phyloP scores from a whole-genome alignment of 2,797 vertebrate genomes.

The Neoniphon sammara region DNA sequence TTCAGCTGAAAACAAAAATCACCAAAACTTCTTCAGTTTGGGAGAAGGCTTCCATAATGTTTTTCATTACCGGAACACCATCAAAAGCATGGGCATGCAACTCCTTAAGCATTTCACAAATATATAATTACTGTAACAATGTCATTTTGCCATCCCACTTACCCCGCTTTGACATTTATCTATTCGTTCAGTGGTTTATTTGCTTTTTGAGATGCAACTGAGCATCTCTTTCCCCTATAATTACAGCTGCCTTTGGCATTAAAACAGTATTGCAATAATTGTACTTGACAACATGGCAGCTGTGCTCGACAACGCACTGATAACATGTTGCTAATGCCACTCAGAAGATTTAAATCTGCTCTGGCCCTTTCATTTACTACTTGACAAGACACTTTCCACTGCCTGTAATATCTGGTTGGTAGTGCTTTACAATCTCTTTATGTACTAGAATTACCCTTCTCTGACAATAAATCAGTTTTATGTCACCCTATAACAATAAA shows the following conservation, averaged over 20 bases:
- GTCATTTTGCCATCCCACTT: background rate
- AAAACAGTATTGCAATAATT: background rate
- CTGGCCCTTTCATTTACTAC: slow-evolving; percentile 8
- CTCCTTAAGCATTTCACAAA: background rate
- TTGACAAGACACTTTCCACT: slow-evolving; percentile 13
- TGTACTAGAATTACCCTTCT: slow-evolving; percentile 21
- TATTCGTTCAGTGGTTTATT: background rate
- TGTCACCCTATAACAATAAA: slow-evolving; percentile 44
- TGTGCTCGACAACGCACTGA: background rate
- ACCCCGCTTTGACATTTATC: background rate
- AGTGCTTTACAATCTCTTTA: slow-evolving; percentile 21
- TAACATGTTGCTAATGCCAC: slow-evolving; percentile 17
- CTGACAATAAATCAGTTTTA: slow-evolving; percentile 42
- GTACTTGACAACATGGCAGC: slow-evolving; percentile 22
- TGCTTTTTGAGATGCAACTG: background rate
- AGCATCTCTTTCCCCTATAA: background rate
- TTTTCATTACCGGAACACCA: too few relatives aligned
- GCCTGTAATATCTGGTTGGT: slow-evolving; percentile 8
- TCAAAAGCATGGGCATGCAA: too few relatives aligned
- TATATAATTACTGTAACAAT: background rate
- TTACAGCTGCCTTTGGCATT: background rate
- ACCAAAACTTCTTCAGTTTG: too few relatives aligned
- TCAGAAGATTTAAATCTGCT: slow-evolving; percentile 7
- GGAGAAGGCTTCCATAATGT: too few relatives aligned
- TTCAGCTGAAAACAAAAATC: too few relatives aligned